Conservation (phyloP, 2,113 vertebrate species). For the Bos javanicus region DNA sequence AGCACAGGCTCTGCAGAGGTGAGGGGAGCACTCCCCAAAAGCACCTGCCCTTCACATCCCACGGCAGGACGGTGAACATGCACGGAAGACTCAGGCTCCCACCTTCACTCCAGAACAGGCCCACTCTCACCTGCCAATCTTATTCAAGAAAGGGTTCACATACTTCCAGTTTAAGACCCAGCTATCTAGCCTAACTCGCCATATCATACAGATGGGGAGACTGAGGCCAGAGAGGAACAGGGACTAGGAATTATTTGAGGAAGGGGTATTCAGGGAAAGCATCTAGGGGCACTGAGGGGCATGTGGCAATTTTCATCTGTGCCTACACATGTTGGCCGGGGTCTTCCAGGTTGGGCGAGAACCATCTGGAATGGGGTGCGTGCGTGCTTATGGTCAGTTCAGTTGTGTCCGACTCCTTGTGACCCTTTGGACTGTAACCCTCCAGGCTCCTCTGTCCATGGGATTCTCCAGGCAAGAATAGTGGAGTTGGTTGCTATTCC, state of each 20-base stretch:
- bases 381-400: background rate
- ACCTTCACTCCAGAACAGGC: background rate
- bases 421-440: background rate
- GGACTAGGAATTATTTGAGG: background rate
- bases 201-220: background rate
- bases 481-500: background rate
- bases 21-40: background rate
- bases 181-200: background rate
- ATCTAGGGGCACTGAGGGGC: background rate
- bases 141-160: background rate
- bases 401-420: background rate
- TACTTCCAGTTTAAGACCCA: background rate
- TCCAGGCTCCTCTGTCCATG: background rate
- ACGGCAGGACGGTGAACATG: background rate
- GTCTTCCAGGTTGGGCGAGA: background rate
- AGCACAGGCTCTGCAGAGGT: background rate
- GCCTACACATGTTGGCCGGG: rapidly evolving
- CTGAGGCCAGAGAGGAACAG: background rate
- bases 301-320: background rate
- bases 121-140: background rate
- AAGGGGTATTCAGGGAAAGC: background rate
- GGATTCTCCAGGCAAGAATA: background rate
- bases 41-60: too few species aligned
- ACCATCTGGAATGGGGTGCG: background rate
- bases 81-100: background rate